Evolutionary conservation across 2,113 vertebrate genomes (phyloP).

Genomic region (Gorilla gorilla): DNA sequence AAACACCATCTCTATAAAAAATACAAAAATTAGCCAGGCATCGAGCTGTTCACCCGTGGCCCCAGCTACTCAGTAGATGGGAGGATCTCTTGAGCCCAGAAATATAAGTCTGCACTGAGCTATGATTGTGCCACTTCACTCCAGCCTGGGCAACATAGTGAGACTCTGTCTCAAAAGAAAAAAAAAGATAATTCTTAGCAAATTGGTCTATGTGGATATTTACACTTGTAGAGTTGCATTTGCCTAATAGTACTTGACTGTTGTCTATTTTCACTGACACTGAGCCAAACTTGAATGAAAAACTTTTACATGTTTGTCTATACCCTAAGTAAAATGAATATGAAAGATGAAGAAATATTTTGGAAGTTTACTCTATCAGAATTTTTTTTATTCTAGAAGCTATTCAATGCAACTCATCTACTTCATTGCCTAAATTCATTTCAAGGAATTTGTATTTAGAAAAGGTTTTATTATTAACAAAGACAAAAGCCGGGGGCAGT

Average conservation of each 20-base stretch:
- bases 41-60: no score
- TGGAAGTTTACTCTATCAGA: background rate
- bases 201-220: conserved; percentile 80
- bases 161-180: no score
- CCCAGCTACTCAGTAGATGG: no score
- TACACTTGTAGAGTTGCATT: conserved; percentile 89
- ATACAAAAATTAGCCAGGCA: no score
- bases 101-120: no score
- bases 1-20: no score
- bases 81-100: no score
- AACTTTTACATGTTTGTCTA: conserved; percentile 58
- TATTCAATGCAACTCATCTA: conserved; percentile 27
- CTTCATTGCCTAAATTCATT: conserved; percentile 47
- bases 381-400: conserved; percentile 40
- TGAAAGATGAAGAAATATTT: conserved; percentile 55
- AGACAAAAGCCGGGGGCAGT: background rate
- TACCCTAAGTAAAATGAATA: conserved; percentile 45
- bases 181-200: conserved; percentile 86
- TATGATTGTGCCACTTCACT: no score
- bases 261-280: conserved; percentile 55
- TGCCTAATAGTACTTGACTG: conserved; percentile 81
- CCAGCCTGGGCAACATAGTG: no score
- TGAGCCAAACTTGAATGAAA: conserved; percentile 77
- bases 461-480: conserved; percentile 51
- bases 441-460: conserved; percentile 30